Percentiles rank a stretch among this genome's conserved stretches.
Conservation (phyloP, 2,797 vertebrate species). For the Nannoperca australis region DNA sequence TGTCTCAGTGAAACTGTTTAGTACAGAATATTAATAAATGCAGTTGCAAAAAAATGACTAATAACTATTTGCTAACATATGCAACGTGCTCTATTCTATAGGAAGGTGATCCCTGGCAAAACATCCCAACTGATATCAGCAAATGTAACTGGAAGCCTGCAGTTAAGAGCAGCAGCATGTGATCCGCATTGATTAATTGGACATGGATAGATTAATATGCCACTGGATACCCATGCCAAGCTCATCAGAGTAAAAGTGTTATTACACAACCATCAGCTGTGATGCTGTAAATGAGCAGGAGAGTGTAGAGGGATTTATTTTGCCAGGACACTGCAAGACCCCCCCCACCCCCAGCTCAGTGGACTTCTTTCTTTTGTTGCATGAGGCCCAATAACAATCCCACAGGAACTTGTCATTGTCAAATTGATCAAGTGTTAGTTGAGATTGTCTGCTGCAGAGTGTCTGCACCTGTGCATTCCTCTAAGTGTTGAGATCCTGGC, state of each 20-base stretch:
- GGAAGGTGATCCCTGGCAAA: conserved; percentile 45
- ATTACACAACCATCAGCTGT: conserved; percentile 80
- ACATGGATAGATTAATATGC: conserved; percentile 77
- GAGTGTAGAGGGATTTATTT: conserved; percentile 46
- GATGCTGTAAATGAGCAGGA: conserved; percentile 57
- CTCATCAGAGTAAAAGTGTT: conserved; percentile 77
- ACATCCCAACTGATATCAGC: conserved; percentile 82
- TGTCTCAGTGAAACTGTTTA: conserved; percentile 85
- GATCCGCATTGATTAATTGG: conserved; percentile 76
- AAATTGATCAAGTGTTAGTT: conserved; percentile 68
- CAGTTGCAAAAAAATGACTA: conserved; percentile 49
- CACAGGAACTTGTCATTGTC: conserved; percentile 64
- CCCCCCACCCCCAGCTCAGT: conserved; percentile 15
- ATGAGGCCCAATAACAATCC: conserved; percentile 46
- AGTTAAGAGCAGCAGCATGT: conserved; percentile 56
- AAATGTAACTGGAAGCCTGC: conserved; percentile 68
- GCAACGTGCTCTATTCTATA: conserved; percentile 14
- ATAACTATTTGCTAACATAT: conserved; percentile 65
- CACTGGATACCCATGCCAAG: conserved; percentile 68
- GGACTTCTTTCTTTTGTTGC: conserved; percentile 60
- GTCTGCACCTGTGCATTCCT: conserved; percentile 83
- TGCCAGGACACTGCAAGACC: conserved; percentile 28
- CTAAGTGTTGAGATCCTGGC: conserved; percentile 53
- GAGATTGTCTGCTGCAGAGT: conserved; percentile 66
- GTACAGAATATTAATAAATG: conserved; percentile 85